These are phyloP conservation scores for Neodontobutis hainanensis DNA, from an alignment of 2,113 vertebrate species.

Conservation along the genomic window DNA sequence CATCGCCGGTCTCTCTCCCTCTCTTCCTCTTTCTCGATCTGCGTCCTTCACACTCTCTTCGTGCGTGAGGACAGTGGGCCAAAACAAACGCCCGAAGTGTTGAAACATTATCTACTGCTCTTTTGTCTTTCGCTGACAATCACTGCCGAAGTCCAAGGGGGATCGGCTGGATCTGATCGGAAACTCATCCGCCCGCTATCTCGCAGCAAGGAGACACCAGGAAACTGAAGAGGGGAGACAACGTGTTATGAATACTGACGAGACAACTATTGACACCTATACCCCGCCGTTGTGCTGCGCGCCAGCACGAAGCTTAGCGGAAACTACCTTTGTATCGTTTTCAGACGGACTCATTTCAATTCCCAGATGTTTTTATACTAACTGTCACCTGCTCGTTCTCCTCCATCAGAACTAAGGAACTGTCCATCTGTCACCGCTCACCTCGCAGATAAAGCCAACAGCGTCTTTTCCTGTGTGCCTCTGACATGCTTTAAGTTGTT, in stretches of 20 bases:
- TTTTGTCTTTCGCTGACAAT: conserved; percentile 36
- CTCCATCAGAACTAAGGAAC: conserved; percentile 38
- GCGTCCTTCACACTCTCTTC: conserved; percentile 58
- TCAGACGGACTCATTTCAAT: conserved; percentile 16
- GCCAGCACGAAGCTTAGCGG: conserved; percentile 54
- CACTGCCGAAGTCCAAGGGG: conserved; percentile 30
- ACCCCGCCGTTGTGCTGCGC: conserved; percentile 45
- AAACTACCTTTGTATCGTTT: conserved; percentile 28
- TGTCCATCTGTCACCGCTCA: conserved; percentile 48
- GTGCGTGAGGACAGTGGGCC: conserved; percentile 29
- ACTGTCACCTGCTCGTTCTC: conserved; percentile 32
- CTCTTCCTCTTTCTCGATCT: conserved; percentile 14
- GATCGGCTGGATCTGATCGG: conserved; percentile 52
- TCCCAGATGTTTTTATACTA: conserved; percentile 33
- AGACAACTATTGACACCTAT: conserved; percentile 74
- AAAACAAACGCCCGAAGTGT: conserved; percentile 34
- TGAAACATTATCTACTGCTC: conserved; percentile 33
- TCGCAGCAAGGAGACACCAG: conserved; percentile 56
- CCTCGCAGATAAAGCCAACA: conserved; percentile 47
- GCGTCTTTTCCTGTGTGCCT: conserved; percentile 12
- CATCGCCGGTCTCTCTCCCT: conserved; percentile 30
- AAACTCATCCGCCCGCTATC: conserved; percentile 46
- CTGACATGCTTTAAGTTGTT: conserved; percentile 69
- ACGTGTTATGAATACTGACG: conserved; percentile 86
- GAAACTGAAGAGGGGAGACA: conserved; percentile 73